phyloP scores from a whole-genome alignment of 2,113 vertebrate species.

The Boulengeromyrus knoepffleri region DNA sequence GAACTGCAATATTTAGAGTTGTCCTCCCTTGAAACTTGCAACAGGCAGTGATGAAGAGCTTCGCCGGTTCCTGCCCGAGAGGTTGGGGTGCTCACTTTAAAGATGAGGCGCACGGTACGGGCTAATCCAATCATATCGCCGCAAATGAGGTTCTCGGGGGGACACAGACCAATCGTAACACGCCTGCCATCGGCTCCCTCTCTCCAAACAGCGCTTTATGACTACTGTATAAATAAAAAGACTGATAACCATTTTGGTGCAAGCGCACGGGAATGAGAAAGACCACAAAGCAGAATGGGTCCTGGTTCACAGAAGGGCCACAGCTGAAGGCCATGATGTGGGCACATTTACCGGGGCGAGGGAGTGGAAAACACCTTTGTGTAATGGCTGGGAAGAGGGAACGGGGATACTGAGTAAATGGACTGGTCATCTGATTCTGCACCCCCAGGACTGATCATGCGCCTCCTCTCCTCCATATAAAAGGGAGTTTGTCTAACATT shows the following conservation, averaged over 20 bases:
- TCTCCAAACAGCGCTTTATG: neutral
- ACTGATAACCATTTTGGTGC: neutral
- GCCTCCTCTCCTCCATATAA: neutral
- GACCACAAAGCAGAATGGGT: neutral
- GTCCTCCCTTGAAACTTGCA: slow-evolving; percentile 1
- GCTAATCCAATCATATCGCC: neutral
- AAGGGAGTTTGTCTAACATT: neutral
- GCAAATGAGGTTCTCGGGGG: neutral
- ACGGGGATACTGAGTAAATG: neutral
- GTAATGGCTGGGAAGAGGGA: neutral
- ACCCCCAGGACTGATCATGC: neutral
- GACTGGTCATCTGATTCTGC: neutral
- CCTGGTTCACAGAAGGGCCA: neutral
- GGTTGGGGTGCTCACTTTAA: neutral
- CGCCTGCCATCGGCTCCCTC: neutral
- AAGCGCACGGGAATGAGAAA: neutral
- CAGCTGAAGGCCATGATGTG: neutral
- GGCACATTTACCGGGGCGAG: neutral
- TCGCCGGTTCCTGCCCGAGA: neutral
- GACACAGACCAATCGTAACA: neutral
- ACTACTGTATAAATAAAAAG: neutral
- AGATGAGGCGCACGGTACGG: neutral
- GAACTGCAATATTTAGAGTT: slow-evolving; percentile 3
- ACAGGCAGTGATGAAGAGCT: neutral
- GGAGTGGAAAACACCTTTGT: neutral